Base-by-base conservation (phyloP, 2,888 invertebrate species). In the Mellilla xanthometata region DNA sequence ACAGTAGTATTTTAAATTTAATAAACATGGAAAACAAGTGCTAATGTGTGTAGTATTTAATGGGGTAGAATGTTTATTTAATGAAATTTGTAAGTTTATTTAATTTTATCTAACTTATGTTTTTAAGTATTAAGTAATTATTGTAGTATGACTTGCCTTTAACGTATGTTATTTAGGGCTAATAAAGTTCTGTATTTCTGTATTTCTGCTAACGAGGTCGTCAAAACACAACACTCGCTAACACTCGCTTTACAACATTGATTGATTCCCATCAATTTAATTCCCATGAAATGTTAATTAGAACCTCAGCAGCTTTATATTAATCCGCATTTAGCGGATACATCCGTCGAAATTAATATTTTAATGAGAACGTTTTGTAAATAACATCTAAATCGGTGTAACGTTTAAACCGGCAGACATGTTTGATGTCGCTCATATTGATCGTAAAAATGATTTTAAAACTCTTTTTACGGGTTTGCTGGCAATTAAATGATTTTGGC, bases 391-490 rank as follows among this genome's bases (percentile, higher is more conserved):
- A 41, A 38, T 38, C 28, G 19, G 19, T 40, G 35, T 4, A 29
- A 28, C 32, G 33, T 28, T 24, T 15, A 38, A 38, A 42, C 29
- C 24, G 22, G 15, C 34, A 30, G 41, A 23, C 12, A 13, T 41
- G 32, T 48, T 48, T 48, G 47, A 48, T 48, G 38, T 42, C 33
- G 23, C 19, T 46, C 38, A 28, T 47, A 11, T 8, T 1, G 13
- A 5, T 38, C 29, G 28, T 48, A 41, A 41, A 47, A 36, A 22
- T 15, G 19, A 38, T 32, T 30, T 48, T 42, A 41, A 47, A 11
- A 6, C 15, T 28, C 15, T 32, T 19, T 45, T 41, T 41, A 47
- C 10, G 10, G 12, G 31, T 47, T 42, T 33, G 15, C 24, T 15
- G 24, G 38, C 36, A 38, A 38, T 48, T 29, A 42, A 46, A 42